Conservation (phyloP, 2,888 invertebrate genomes). For the Rosalia funebris region DNA sequence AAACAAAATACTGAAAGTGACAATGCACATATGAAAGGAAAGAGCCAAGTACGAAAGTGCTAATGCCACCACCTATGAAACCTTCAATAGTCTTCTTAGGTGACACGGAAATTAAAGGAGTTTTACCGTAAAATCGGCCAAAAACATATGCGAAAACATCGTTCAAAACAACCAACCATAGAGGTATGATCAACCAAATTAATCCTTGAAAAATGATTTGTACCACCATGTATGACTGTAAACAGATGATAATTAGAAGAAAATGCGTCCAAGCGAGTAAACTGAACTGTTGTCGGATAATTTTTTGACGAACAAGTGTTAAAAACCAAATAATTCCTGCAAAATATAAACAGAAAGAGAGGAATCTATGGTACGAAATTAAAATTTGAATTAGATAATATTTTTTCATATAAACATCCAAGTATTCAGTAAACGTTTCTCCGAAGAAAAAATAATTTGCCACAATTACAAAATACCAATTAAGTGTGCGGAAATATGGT, state of each 20-base stretch:
- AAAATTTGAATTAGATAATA: constrained; percentile 76
- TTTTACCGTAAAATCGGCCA: constrained; percentile 98
- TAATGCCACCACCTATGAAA: constrained; percentile 95
- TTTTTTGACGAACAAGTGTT: constrained; percentile 93
- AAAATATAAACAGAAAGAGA: constrained; percentile 95
- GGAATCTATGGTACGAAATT: constrained; percentile 94
- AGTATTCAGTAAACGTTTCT: constrained; percentile 87
- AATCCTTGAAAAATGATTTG: constrained; percentile 96
- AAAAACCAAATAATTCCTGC: constrained; percentile 98
- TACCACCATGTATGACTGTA: constrained; percentile 96
- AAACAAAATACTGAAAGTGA: constrained; percentile 48
- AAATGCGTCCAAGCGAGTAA: constrained; percentile 99
- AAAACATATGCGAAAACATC: constrained; percentile 99
- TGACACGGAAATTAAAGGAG: constrained; percentile 96
- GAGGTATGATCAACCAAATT: constrained; percentile 95
- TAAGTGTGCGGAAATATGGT: constrained; percentile 78
- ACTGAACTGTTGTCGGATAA: constrained; percentile 94
- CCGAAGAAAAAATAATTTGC: constrained; percentile 99
- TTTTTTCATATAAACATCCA: constrained; percentile 67
- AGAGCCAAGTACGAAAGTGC: constrained; percentile 90
- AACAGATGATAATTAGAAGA: constrained; percentile 93
- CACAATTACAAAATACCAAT: constrained; percentile 97
- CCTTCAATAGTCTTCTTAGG: constrained; percentile 99
- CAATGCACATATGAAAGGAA: constrained; percentile 67
- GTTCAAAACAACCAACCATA: constrained; percentile 98